Percentiles rank a stretch among this genome's conserved stretches.
These are phyloP conservation scores for Trichogramma evanescens DNA, from an alignment of 2,888 invertebrate genomes.

Conservation along the genomic window DNA sequence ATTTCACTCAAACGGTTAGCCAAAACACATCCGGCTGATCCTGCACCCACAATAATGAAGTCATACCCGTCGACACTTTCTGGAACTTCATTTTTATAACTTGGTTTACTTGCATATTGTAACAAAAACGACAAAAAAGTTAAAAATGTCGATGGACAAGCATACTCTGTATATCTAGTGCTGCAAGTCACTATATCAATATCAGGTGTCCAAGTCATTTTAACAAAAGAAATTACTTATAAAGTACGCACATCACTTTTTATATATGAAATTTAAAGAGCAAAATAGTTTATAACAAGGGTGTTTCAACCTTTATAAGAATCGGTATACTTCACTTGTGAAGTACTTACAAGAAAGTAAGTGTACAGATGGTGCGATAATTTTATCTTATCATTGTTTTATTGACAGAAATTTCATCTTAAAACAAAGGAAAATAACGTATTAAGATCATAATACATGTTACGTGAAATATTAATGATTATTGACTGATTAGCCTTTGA, in stretches of 20 bases:
- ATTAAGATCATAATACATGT: too few species aligned
- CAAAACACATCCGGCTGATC: conserved; percentile 52
- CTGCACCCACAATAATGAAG: conserved; percentile 45
- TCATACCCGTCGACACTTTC: conserved; percentile 28
- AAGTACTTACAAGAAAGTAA: too few species aligned
- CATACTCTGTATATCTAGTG: neutral
- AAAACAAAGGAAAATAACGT: too few species aligned
- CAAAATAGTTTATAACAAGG: too few species aligned
- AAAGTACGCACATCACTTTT: neutral
- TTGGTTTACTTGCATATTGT: neutral
- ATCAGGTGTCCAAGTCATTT: conserved; percentile 8
- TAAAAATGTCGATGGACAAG: neutral
- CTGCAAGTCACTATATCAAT: neutral
- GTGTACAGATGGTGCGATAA: too few species aligned
- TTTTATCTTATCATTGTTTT: too few species aligned
- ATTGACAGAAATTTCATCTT: too few species aligned
- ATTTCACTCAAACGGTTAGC: conserved; percentile 50
- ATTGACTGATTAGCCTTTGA: too few species aligned
- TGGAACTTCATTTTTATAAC: neutral
- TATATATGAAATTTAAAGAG: neutral
- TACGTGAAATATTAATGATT: too few species aligned
- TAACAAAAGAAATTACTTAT: neutral
- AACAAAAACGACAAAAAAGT: neutral
- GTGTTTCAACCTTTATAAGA: too few species aligned
- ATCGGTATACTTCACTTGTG: too few species aligned